Conservation (phyloP, 1,140 invertebrate genomes). For the Orchestia grillus region DNA sequence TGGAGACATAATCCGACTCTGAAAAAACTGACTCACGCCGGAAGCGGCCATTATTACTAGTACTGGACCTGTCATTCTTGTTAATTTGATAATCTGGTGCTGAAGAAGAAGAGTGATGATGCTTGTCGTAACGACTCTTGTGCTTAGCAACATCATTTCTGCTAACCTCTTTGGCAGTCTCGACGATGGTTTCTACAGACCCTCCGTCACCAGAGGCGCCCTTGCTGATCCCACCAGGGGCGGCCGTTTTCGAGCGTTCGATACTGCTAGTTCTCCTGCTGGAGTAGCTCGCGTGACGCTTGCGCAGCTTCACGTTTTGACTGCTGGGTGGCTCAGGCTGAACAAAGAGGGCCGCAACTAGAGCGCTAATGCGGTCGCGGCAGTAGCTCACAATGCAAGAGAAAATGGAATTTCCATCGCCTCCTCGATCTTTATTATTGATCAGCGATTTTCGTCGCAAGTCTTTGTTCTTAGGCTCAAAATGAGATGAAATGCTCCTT, state of each 20-base stretch:
- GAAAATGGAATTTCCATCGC: not conserved
- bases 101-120: not conserved
- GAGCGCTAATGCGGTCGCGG: not conserved
- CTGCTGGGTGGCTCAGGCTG: not conserved
- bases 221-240: not conserved
- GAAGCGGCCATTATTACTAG: not conserved
- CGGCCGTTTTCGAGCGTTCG: not conserved
- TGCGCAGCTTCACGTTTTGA: not conserved
- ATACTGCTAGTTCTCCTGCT: not conserved
- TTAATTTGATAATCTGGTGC: slow-evolving; percentile 22
- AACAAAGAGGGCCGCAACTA: not conserved
- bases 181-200: not conserved
- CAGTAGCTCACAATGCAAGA: not conserved
- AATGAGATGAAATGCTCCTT: not conserved
- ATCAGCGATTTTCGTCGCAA: not conserved
- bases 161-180: not conserved
- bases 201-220: not conserved
- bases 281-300: not conserved
- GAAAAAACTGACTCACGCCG: slow-evolving; percentile 23
- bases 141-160: not conserved
- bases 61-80: not conserved
- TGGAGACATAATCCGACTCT: slow-evolving; percentile 27
- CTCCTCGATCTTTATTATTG: not conserved
- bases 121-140: slow-evolving; percentile 26
- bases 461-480: slow-evolving; percentile 2